Base-by-base conservation (phyloP, 1,140 invertebrate species). In the Holcopasites calliopsidis region DNA sequence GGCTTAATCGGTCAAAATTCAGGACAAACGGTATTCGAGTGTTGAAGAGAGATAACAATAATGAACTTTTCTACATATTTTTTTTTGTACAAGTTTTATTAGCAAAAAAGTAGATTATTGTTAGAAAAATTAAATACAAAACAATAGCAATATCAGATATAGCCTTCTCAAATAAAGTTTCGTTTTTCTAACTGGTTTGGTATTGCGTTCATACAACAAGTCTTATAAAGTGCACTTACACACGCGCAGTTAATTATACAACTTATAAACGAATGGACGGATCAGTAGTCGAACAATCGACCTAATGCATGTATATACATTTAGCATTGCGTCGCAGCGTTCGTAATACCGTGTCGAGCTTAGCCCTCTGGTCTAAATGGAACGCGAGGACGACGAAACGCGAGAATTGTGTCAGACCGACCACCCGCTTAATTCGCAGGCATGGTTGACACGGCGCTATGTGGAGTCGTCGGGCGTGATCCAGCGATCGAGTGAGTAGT, bases 381-480 rank as follows among this genome's bases (percentile, higher is more conserved):
- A 44, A 4, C 4, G 3, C 4, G 5, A 49, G 33, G 10, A 16
- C 33, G 31, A 18, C 5, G 5, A 58, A 38, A 28, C 5, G n/a
- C 16, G 8, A 40, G 0, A 3, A 11, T 6, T 23, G 16, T 38
- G n/a, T 4, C 3, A 54, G n/a, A 33, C 18, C 6, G 2, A 13
- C 8, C 21, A 13, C 1, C 6, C 18, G 40, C 35, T 77, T 82
- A 90, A 74, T 93, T 94, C 4, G 94, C 94, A 5, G 96, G 96
- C 93, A 96, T 95, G 18, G 96, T 97, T 1, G 96, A 97, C 0
- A 97, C 95, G 8, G 96, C 97, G 86, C 95, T 97, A 87, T 97
- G 96, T 0, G 96, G 96, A 23, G 96, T 97, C 58, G 96, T 97
- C 3, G 96, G 96, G 42, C 96, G 92, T 16, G 96, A 97, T 40